Evolutionary conservation across 2,888 invertebrate species (phyloP), one percentile per base, ranked within the genome.

Genomic region (Catocala nupta): DNA sequence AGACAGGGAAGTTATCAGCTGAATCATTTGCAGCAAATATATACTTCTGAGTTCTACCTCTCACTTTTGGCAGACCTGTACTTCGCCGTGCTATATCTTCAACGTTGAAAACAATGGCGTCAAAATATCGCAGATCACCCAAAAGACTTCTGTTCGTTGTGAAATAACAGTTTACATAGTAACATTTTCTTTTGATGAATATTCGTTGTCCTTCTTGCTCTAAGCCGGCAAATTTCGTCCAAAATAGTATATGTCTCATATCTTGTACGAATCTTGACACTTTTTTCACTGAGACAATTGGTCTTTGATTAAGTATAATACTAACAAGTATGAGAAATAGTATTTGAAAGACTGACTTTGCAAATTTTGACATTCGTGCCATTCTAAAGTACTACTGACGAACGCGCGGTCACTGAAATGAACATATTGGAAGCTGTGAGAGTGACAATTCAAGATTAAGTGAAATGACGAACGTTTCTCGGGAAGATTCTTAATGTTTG

Each of bases 21-120:
- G 92, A 92, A 55, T 91, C 87, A 25, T 89, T 90, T 0, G 90
- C 87, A 5, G 87, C 87, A 60, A 92, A 91, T 9, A 93, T 83
- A 56, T 90, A 93, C 73, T 88, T 90, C 68, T 93, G 93, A n/a
- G 76, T 68, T 0, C 55, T 5, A 8, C 84, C 81, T 62, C 93
- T 84, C 1, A 73, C 48, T 39, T 64, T 59, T 0, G 91, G 90
- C 13, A 89, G 42, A 0, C 73, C 65, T 5, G 59, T 51, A 0
- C 33, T 55, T 7, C 76, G 75, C 2, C 55, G 55, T 61, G 83
- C 83, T 5, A 89, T 71, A 47, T 90, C 85, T 75, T 86, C 81
- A 9, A 83, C 68, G 76, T 89, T 87, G 50, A 93, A 93, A 8
- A 93, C 69, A 1, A 93, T 77, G 0, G 84, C 89, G 67, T 93